Percentiles rank a stretch among this genome's conserved stretches.
Conservation (phyloP, 2,113 vertebrate genomes). For the Malurus cyaneus region DNA sequence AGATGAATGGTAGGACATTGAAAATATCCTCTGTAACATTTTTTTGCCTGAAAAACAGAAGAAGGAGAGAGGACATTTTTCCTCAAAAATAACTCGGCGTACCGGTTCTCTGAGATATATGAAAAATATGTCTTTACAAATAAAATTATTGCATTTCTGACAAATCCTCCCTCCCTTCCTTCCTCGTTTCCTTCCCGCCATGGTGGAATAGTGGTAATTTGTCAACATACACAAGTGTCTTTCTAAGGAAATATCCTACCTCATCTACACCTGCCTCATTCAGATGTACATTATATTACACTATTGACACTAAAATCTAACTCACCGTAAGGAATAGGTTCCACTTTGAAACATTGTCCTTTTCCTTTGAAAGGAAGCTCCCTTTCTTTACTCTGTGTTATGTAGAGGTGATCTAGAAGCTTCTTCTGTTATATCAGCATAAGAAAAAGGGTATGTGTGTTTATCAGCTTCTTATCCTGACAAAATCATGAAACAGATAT, state of each 20-base stretch:
- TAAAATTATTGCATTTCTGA: neutral
- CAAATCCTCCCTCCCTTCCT: neutral
- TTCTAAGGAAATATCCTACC: neutral
- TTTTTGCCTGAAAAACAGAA: neutral
- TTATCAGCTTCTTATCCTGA: neutral
- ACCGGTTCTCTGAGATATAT: neutral
- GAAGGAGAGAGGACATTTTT: neutral
- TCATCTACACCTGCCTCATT: neutral
- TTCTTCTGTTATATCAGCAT: neutral
- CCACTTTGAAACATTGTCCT: neutral
- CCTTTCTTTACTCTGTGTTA: neutral
- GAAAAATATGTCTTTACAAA: neutral
- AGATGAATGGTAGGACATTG: neutral
- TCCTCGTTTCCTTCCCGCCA: neutral
- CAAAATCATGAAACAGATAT: neutral
- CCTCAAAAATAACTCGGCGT: neutral
- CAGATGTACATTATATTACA: neutral
- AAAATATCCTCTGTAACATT: neutral
- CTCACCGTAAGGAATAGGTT: neutral
- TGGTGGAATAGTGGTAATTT: neutral
- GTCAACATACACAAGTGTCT: fast-evolving
- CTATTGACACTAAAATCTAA: neutral
- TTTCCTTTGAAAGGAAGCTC: neutral
- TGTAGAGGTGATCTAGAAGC: neutral
- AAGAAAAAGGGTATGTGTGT: neutral